Evolutionary conservation across 64 coral and sea anemone species (phyloP).

Genomic region (Porites australiensis): DNA sequence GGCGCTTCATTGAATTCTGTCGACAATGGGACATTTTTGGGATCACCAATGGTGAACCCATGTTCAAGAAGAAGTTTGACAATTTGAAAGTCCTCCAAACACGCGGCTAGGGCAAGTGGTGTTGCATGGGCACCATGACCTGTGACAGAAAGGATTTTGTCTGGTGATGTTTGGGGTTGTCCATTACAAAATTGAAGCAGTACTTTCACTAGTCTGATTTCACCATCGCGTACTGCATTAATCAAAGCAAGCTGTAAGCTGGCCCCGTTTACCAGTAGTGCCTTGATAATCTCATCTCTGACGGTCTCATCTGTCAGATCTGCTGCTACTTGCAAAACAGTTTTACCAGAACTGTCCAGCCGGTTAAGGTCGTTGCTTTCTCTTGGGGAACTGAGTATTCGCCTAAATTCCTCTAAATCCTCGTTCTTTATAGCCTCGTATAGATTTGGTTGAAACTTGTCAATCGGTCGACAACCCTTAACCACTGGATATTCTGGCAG

Average conservation of each 20-base stretch:
- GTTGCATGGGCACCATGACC: not conserved
- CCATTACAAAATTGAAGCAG: not conserved
- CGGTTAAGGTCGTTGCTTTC: not conserved
- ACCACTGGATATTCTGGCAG: not conserved
- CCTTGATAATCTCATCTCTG: constrained; percentile 1
- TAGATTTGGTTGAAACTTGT: not conserved
- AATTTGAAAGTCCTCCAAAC: constrained; percentile 22
- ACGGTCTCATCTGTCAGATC: not conserved
- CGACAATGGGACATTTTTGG: not conserved
- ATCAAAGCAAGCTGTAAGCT: constrained; percentile 23
- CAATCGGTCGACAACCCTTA: not conserved
- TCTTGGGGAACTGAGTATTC: not conserved
- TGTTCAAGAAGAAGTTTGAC: not conserved
- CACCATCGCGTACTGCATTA: not conserved
- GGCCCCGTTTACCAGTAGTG: not conserved
- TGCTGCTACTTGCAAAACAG: not conserved
- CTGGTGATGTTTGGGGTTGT: not conserved
- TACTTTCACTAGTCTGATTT: not conserved
- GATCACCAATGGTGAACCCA: not conserved
- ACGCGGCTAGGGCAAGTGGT: constrained; percentile 12
- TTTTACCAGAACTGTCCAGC: not conserved
- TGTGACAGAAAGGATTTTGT: not conserved
- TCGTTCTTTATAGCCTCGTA: not conserved
- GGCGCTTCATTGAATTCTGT: not conserved
- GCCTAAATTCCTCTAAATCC: not conserved